Conservation (phyloP, 2,113 vertebrate species). For the Aix galericulata region DNA sequence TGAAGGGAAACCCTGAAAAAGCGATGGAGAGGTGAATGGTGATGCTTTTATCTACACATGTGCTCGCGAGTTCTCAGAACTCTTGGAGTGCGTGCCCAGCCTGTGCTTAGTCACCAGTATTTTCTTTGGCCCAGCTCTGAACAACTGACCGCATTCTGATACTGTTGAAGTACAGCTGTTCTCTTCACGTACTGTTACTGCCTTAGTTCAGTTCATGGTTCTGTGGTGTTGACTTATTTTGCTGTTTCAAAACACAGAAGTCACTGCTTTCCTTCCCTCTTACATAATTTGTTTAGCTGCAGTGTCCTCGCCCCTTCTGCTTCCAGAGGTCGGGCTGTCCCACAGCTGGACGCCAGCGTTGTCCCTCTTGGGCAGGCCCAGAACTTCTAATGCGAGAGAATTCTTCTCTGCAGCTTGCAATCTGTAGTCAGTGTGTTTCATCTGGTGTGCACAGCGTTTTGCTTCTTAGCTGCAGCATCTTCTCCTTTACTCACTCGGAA, state of each 20-base stretch:
- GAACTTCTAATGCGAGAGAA: not conserved
- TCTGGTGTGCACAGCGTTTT: not conserved
- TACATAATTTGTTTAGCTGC: not conserved
- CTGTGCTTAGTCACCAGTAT: not conserved
- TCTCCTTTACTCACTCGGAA: not conserved
- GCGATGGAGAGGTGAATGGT: not conserved
- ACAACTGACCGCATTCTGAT: not conserved
- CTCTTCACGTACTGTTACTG: not conserved
- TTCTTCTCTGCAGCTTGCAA: not conserved
- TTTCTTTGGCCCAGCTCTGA: not conserved
- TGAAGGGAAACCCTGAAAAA: not conserved
- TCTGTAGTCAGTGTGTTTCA: not conserved
- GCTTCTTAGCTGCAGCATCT: not conserved
- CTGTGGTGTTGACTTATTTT: not conserved
- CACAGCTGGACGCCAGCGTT: not conserved
- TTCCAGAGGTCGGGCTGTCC: not conserved
- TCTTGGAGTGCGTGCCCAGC: too few species aligned
- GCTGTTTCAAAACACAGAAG: not conserved
- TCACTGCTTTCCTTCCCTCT: not conserved
- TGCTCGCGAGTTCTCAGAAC: not conserved
- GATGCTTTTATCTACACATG: not conserved
- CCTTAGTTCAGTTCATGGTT: not conserved
- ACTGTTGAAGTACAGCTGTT: not conserved
- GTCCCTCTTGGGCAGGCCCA: not conserved
- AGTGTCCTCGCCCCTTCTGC: not conserved